Base-by-base conservation (phyloP, 53 echinoderm and acorn worm genomes). In the Stichopus horrens region DNA sequence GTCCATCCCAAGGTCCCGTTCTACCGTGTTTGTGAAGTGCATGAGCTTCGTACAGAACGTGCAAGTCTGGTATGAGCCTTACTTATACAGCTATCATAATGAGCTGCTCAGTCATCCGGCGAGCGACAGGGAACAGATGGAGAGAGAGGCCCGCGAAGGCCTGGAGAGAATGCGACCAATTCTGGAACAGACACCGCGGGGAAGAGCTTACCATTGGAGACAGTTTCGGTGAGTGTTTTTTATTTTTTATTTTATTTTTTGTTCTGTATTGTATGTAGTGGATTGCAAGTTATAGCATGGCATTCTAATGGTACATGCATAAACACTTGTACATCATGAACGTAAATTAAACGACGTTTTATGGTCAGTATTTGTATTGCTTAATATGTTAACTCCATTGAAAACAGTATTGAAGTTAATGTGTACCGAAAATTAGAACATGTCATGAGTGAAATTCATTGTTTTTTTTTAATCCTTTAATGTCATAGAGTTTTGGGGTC, bases 1-100 rank as follows among this genome's bases (percentile, higher is more conserved):
- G 90, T 83, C 83, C 74, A 90, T 83, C 57, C 90, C 90, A 52
- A 73, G 90, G 54, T 83, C 90, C 18, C 84, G 83, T 8, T 90
- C 90, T 13, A 90, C 90, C 11, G 90, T 90, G 7, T 90, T 90
- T n/a, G 74, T 83, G 10, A 90, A 90, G 55, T 90, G 90, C 9
- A 90, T 90, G 90, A 90, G 90, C 55, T 90, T 90, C 76, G 90
- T 90, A 11, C 83, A 90, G 5, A 75, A 75, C 56, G 84, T 83
- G 14, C 90, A 90, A 74, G 83, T 74, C 8, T 83, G 83, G 73
- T 83, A 90, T 60, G 90, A 90, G 54, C 90, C 90, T 5, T 90
- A 83, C 55, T 54, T 87, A 21, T 87, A 87, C 87, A 87, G 87
- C 57, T 87, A 87, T 37, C 87, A 87, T 54, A 87, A 87, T 37